Base-by-base conservation (phyloP, 2,888 invertebrate species). In the Drosophila infuscata region DNA sequence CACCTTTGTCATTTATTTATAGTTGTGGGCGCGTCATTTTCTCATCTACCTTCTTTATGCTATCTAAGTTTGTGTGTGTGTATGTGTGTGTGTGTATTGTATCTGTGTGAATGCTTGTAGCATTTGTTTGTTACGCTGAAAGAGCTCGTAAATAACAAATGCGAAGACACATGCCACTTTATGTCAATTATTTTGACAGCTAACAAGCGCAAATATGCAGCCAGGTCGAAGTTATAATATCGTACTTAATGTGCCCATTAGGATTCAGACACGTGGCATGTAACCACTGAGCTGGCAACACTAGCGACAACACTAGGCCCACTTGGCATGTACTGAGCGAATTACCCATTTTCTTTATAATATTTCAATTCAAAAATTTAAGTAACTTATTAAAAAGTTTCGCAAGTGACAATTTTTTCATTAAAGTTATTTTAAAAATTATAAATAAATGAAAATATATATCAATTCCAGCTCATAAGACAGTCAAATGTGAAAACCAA, bases 161-260 rank as follows among this genome's bases (percentile, higher is more conserved):
- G 68, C 73, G 71, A 75, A 82, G 82, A 88, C 83, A 88, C 80
- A 87, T 82, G 88, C 88, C 87, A 88, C 83, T 87, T 88, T 86
- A 78, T 81, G 87, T 88, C 88, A 87, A 87, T 87, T 87, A 87
- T 87, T 87, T 83, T 87, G 88, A 87, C 88, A 87, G 88, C 81
- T 74, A 85, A 88, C 87, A 87, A 88, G 87, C 79, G 66, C 76
- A 85, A 83, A 82, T 83, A 82, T 85, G 80, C 80, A 67, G 64
- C 68, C 78, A 79, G 75, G 70, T 82, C 76, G 74, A 64, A 70
- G 63, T 71, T 77, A 83, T 83, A 74, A 79, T 70, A 80, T 73
- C 70, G 73, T 72, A 74, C 69, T 76, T 64, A 72, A 54, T 61
- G 70, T 54, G 56, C 63, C 69, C 70, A 56, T 58, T 58, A 75